phyloP scores from a whole-genome alignment of 2,113 vertebrate species.

The Picathartes gymnocephalus region DNA sequence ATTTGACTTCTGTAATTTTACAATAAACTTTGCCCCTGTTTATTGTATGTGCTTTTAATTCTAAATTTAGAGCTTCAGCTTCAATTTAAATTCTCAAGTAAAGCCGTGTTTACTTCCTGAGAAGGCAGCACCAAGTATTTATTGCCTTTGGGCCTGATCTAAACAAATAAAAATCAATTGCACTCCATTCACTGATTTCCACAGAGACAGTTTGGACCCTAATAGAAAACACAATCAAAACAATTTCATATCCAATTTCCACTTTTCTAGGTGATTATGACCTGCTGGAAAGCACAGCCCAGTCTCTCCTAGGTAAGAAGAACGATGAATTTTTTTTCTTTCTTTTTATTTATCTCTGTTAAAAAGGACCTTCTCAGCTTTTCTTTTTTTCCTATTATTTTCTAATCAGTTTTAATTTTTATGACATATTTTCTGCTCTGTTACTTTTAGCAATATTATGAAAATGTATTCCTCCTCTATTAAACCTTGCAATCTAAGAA shows the following conservation, averaged over 20 bases:
- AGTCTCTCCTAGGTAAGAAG: slow-evolving; percentile 67
- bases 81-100: neutral
- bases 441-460: neutral
- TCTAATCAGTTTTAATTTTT: neutral
- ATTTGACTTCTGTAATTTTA: neutral
- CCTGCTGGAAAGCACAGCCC: slow-evolving; percentile 57
- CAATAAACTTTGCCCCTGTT: neutral
- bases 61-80: neutral
- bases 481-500: neutral
- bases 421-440: neutral
- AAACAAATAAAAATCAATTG: slow-evolving; percentile 5
- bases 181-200: neutral
- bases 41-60: neutral
- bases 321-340: neutral
- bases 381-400: neutral
- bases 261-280: slow-evolving; percentile 66
- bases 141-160: neutral
- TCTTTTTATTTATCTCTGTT: neutral
- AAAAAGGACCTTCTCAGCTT: neutral
- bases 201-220: neutral
- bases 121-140: neutral
- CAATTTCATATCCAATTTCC: slow-evolving; percentile 1
- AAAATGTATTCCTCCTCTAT: neutral
- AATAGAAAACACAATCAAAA: neutral
- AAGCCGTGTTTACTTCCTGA: neutral